Percentiles rank a stretch among this genome's conserved stretches.
These are phyloP conservation scores for Microchirus variegatus DNA, from an alignment of 2,797 vertebrate species.

Conservation along the genomic window DNA sequence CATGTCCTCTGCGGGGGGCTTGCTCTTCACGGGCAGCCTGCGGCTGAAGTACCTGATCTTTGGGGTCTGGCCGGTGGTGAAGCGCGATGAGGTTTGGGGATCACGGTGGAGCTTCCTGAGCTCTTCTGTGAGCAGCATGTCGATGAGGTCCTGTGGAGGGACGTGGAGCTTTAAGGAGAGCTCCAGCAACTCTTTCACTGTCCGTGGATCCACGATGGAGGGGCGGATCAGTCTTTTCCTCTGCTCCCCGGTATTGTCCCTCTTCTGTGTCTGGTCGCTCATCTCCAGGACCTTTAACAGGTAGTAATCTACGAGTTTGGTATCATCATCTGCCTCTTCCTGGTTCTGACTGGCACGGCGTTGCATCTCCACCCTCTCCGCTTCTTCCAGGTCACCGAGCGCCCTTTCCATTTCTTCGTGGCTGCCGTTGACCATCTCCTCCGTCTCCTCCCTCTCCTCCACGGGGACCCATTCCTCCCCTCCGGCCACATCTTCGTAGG, in stretches of 20 bases:
- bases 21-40: conserved; percentile 76
- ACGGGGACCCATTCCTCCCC: conserved; percentile 96
- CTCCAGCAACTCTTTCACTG: conserved; percentile 91
- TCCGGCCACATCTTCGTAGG: conserved; percentile 93
- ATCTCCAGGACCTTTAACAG: conserved; percentile 89
- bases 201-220: conserved; percentile 87
- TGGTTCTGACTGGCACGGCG: conserved; percentile 77
- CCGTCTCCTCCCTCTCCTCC: conserved; percentile 93
- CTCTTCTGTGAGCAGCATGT: conserved; percentile 92
- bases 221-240: conserved; percentile 83
- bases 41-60: conserved; percentile 85
- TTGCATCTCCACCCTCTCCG: conserved; percentile 81
- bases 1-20: conserved; percentile 87
- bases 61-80: conserved; percentile 81
- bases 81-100: conserved; percentile 74
- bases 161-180: conserved; percentile 96
- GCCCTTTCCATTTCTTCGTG: conserved; percentile 89
- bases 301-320: conserved; percentile 91
- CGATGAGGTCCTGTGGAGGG: conserved; percentile 94
- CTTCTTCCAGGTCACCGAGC: conserved; percentile 75
- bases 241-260: conserved; percentile 78
- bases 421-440: conserved; percentile 91
- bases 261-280: conserved; percentile 79
- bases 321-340: conserved; percentile 88
- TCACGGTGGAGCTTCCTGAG: conserved; percentile 87